Conservation (phyloP, 2,797 vertebrate genomes). For the Hafferia zeledoni region DNA sequence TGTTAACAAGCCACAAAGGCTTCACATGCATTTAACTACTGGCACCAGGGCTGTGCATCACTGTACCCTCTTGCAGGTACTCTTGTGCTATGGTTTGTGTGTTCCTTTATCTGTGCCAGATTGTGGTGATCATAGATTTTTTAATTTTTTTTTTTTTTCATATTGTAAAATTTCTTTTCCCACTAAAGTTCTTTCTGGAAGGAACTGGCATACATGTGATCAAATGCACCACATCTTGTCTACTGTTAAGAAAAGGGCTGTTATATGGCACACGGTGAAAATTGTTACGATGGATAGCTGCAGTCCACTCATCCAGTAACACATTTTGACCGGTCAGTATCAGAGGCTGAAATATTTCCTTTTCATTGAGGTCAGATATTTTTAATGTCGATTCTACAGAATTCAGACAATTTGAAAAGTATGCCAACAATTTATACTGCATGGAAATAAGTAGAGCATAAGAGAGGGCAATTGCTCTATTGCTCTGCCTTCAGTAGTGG, state of each 20-base stretch:
- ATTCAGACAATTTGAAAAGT: background rate
- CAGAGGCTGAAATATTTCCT: background rate
- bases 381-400: background rate
- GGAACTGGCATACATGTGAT: background rate
- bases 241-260: background rate
- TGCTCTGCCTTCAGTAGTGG: background rate
- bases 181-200: background rate
- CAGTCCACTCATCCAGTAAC: background rate
- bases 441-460: background rate
- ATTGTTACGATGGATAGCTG: background rate
- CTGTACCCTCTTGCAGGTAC: background rate
- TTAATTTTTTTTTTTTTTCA: background rate
- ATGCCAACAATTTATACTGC: background rate
- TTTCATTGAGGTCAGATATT: slow-evolving; percentile 19
- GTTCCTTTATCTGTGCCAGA: background rate
- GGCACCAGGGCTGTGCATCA: background rate
- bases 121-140: background rate
- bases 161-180: background rate
- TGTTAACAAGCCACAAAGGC: background rate
- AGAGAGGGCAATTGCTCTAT: slow-evolving; percentile 9
- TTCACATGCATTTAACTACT: background rate
- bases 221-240: background rate
- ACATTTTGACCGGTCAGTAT: background rate
- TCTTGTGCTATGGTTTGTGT: background rate
- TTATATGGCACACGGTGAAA: background rate